Evolutionary conservation across 1,140 invertebrate species (phyloP), one percentile per base, ranked within the genome.

Genomic region (Ostrea denselamellosa): DNA sequence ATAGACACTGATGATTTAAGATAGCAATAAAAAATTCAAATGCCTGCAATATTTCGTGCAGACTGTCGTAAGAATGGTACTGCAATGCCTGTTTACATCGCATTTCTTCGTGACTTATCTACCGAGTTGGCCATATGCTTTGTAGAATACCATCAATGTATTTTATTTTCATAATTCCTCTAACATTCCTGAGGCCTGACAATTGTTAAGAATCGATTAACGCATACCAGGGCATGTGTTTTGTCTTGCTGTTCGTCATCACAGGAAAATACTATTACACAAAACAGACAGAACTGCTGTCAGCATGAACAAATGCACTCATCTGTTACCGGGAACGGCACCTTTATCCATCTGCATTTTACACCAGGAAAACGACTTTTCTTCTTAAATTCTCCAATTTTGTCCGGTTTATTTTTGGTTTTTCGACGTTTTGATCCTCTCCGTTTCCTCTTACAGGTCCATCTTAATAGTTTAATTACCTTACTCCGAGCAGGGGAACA

Each of bases 251-350:
- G 68, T 25, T 77, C 68, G 68, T 77, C 28, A 77, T 28, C 68
- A 77, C 68, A 14, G 25, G 68, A 77, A 58, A 77, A 34, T 34
- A 77, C 9, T 77, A 25, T 77, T 77, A 77, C 68, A 77, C 68
- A 77, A 77, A 77, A 77, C 68, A 77, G 25, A 85, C 28, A 25
- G 22, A 10, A 25, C 28, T 25, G 22, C 25, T 34, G 68, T 90
- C 56, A 91, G 85, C 92, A 91, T 2, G 92, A 91, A 83, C 92
- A 92, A 83, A 90, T 87, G 83, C 92, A 92, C 54, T 91, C 89
- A 62, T 89, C 90, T 17, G 90, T 92, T 14, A 92, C 89, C 14
- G 92, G 90, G 62, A 88, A 91, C 17, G 87, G 90, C 28, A 91
- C 90, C 58, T 92, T 92, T 34, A 85, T 88, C 92, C 92, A 92